Conservation (phyloP, 2,888 invertebrate genomes). For the Tetranychus piercei region DNA sequence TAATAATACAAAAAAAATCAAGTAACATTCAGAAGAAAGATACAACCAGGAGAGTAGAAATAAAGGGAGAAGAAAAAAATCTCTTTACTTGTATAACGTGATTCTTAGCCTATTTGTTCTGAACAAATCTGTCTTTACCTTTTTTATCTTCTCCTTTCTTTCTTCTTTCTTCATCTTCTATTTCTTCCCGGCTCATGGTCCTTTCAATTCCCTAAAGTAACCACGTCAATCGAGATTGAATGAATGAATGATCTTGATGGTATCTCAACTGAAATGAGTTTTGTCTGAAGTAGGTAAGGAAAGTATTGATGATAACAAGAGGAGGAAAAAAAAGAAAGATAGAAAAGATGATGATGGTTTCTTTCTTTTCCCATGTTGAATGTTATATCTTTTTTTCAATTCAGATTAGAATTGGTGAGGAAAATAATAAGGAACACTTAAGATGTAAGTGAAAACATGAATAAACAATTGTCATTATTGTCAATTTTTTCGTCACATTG, state of each 20-base stretch:
- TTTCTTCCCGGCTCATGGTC: not conserved
- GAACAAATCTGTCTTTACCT: not conserved
- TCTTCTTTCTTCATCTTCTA: not conserved
- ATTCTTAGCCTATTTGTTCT: not conserved
- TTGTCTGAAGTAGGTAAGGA: not conserved
- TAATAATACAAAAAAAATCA: not conserved
- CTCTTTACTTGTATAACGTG: not conserved
- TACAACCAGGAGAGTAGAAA: not conserved
- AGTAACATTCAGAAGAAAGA: not conserved
- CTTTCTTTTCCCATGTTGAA: not conserved
- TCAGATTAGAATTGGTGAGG: not conserved
- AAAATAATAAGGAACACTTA: not conserved
- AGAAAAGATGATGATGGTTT: not conserved
- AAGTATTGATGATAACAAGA: not conserved
- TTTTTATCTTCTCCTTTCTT: not conserved
- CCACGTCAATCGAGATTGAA: conserved; percentile 1
- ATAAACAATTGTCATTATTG: not conserved
- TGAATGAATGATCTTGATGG: conserved; percentile 1
- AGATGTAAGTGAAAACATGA: not conserved
- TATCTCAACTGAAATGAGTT: not conserved
- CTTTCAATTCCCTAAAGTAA: conserved; percentile 1
- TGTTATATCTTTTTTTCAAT: not conserved
- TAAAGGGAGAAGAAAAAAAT: not conserved
- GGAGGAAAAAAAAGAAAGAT: not conserved
- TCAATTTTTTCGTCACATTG: not conserved